Evolutionary conservation across 2,888 invertebrate species (phyloP), one percentile per base, ranked within the genome.

Genomic region (Eristalinus sepulchralis): DNA sequence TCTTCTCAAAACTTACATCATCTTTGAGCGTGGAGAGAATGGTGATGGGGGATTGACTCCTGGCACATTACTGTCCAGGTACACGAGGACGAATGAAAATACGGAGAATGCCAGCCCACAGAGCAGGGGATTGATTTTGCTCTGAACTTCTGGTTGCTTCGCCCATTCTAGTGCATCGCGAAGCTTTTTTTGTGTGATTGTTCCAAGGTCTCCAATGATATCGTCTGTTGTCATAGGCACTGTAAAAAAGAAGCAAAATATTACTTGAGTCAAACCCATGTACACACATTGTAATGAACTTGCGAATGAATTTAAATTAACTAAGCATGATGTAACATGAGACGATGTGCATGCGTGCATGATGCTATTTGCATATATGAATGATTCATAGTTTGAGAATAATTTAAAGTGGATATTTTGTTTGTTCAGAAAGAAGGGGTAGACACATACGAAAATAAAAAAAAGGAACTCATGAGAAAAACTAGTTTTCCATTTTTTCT

Each of bases 21-120:
- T 92, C 89, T 93, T 93, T 88, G 93, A 94, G 27, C 91, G 91
- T 13, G 94, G 93, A 70, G 94, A 94, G 85, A 95, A 93, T 22
- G 95, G 95, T 60, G 94, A 93, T 3, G 94, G 94, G 27, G 95
- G 95, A 90, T 93, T 92, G 3, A 94, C 90, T 17, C 95, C 95
- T 0, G 95, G 95, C 63, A 94, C 92, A 88, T 93, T 93, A 80
- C 95, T 95, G 90, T 95, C 95, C 88, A 94, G 92, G 91, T 94
- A 95, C 24, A 95, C 93, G 89, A 95, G 93, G 77, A 93, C 91
- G 93, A 94, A 95, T 8, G 94, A 94, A 88, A 95, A 93, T 88
- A 93, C 91, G n/a, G 94, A 93, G 70, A 94, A 91, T 2, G 93
- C 89, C 13, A 94, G 83, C 5, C 95, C 95, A 90, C 94, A 94